Evolutionary conservation across 2,888 invertebrate genomes (phyloP), one percentile per base, ranked within the genome.

Genomic region (Macaria notata): DNA sequence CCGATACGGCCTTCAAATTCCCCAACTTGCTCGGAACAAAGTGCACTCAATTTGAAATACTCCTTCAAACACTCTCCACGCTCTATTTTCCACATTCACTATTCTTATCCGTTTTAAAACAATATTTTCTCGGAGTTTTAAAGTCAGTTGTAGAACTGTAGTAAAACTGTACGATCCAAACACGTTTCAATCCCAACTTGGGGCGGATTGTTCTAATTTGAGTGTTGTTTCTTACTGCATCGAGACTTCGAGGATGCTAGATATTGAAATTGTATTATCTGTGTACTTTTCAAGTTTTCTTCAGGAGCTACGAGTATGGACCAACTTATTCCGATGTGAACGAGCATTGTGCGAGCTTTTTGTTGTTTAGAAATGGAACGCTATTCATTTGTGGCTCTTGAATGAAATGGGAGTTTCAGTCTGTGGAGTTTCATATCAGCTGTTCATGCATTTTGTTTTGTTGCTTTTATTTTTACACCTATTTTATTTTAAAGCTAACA

Each of bases 101-200:
- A 44, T 58, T 53, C 46, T 50, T 46, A 42, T 49, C 42, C 44
- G 44, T 39, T 59, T 54, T 59, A 54, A 51, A 59, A 59, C 47
- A 51, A 59, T 59, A 59, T 54, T 59, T 54, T 8, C 29, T 38
- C 47, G 39, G n/a, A 43, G 52, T 54, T 59, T 54, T 51, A 48
- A 59, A 59, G 42, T 59, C 31, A 51, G 48, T 59, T 59, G 51
- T 48, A 55, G 47, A 48, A 59, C 36, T 59, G 51, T 47, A 55
- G 33, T 54, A 41, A 54, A 54, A 47, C 51, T 42, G 33, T 36
- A 29, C 41, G 9, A 54, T 31, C 36, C 45, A 41, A 58, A 55
- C 54, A 54, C 54, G 54, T 49, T 59, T 45, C 59, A 46, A 59
- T 54, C 9, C 31, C 30, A 55, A 59, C 48, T 49, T 54, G 49